These are phyloP conservation scores for Harpagus bidentatus DNA, from an alignment of 2,113 vertebrate genomes.

Conservation along the genomic window DNA sequence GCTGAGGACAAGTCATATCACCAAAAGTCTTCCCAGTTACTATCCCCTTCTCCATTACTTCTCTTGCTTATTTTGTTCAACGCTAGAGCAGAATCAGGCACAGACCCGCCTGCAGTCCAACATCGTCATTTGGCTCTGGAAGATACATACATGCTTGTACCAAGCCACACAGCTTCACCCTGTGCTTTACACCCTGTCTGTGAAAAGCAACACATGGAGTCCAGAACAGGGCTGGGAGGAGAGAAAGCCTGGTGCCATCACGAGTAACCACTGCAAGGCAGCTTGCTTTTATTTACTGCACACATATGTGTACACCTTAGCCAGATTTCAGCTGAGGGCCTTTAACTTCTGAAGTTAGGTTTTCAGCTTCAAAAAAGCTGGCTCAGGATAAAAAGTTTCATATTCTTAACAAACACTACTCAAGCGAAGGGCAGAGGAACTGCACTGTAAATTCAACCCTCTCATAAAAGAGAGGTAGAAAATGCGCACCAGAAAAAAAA, in stretches of 20 bases:
- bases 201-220: not conserved
- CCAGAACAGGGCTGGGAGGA: not conserved
- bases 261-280: not conserved
- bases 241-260: not conserved
- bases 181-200: not conserved
- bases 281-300: not conserved
- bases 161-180: rapidly evolving
- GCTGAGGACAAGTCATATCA: not conserved
- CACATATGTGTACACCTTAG: not conserved
- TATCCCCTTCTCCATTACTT: not conserved
- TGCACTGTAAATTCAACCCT: not conserved
- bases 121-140: not conserved
- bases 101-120: not conserved
- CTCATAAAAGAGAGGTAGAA: not conserved
- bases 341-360: not conserved
- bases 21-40: not conserved
- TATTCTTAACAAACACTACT: not conserved
- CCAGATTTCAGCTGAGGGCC: not conserved
- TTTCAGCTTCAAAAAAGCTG: not conserved
- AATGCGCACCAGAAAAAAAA: not conserved
- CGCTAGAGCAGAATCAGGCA: not conserved
- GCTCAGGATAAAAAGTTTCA: not conserved
- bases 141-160: not conserved
- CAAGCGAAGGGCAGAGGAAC: not conserved
- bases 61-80: not conserved